phyloP scores from a whole-genome alignment of 2,888 invertebrate species.

The Atrina japonica region DNA sequence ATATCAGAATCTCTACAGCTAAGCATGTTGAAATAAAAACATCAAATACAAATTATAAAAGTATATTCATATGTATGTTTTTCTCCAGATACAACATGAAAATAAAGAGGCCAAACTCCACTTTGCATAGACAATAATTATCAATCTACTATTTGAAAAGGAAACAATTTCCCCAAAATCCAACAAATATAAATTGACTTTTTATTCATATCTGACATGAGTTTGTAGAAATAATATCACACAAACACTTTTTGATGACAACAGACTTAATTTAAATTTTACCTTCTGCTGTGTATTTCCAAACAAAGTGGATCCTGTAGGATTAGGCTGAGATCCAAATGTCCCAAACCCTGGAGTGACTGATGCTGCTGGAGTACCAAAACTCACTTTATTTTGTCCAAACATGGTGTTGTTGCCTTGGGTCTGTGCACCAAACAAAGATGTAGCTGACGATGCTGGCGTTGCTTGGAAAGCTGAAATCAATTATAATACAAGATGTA shows the following conservation, averaged over 20 bases:
- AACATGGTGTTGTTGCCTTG: conserved; percentile 43
- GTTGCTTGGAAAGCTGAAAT: conserved; percentile 28
- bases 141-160: too few relatives aligned
- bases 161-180: too few relatives aligned
- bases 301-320: conserved; percentile 62
- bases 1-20: background rate
- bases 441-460: conserved; percentile 65
- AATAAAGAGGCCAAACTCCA: background rate
- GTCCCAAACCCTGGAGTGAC: conserved; percentile 46
- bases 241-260: too few relatives aligned
- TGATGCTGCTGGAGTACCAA: conserved; percentile 67
- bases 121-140: too few relatives aligned
- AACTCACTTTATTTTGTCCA: conserved; percentile 56
- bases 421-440: conserved; percentile 77
- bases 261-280: background rate
- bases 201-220: too few relatives aligned
- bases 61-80: too few relatives aligned
- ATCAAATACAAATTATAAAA: too few relatives aligned
- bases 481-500: background rate
- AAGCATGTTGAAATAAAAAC: too few relatives aligned
- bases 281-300: conserved; percentile 51
- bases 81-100: too few relatives aligned
- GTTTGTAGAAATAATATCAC: too few relatives aligned
- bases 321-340: conserved; percentile 53
- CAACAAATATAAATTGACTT: too few relatives aligned